Conservation (phyloP, 2,888 invertebrate species). For the Spilarctia lutea region DNA sequence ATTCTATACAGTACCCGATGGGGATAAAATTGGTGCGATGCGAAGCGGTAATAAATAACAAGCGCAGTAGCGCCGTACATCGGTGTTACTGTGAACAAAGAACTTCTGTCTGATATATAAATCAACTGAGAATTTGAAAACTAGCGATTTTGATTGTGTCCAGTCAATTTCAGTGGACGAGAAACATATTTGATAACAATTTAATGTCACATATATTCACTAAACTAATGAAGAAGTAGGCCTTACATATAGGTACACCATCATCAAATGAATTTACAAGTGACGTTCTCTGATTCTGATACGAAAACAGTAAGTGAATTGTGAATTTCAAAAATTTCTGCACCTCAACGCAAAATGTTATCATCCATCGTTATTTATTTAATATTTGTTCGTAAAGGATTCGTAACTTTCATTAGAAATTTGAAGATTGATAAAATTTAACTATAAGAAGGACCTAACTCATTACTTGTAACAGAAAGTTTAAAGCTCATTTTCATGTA, state of each 20-base stretch:
- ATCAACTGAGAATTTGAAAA: slow-evolving; percentile 35
- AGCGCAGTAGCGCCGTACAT: slow-evolving; percentile 39
- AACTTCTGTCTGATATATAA: slow-evolving; percentile 35
- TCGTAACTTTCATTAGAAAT: no score
- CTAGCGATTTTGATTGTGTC: slow-evolving; percentile 18
- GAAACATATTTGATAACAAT: slow-evolving; percentile 3
- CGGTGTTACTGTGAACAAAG: slow-evolving; percentile 43
- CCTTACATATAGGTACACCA: no score
- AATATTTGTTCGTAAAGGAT: neutral
- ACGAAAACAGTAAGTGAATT: slow-evolving; percentile 37
- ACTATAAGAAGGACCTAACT: no score
- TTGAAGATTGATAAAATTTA: no score
- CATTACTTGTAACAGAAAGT: no score
- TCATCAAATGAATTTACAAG: neutral
- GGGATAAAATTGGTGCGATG: slow-evolving; percentile 53
- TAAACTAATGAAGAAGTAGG: no score
- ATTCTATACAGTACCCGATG: slow-evolving; percentile 52
- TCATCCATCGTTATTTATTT: neutral
- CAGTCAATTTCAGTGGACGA: slow-evolving; percentile 3
- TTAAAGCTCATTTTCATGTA: no score
- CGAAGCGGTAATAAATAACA: slow-evolving; percentile 56
- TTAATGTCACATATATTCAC: neutral
- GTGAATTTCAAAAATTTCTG: slow-evolving; percentile 36
- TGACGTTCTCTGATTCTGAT: slow-evolving; percentile 24
- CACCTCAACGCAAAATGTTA: slow-evolving; percentile 18